A percentile compares a stretch with the other conserved stretches of the same genome.
Evolutionary conservation across 1,140 invertebrate species (phyloP).

Genomic region (Vanessa tameamea): DNA sequence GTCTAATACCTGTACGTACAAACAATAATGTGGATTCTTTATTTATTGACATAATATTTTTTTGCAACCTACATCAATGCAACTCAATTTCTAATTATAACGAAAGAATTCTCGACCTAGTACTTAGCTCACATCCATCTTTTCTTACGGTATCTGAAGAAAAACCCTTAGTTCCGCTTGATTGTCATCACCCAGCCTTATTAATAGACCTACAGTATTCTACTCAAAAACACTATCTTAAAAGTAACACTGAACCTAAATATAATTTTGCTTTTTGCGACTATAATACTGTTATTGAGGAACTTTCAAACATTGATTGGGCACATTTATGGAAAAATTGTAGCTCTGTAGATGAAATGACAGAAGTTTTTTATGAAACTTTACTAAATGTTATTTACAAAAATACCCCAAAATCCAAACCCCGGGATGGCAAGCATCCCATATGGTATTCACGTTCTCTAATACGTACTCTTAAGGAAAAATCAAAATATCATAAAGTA

Average conservation of each 20-base stretch:
- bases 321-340: background rate
- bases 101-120: conserved; percentile 3
- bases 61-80: conserved; percentile 10
- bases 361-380: background rate
- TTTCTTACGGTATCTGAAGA: conserved; percentile 4
- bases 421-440: background rate
- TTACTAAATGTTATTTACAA: background rate
- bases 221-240: background rate
- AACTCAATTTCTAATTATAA: conserved; percentile 5
- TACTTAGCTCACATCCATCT: background rate
- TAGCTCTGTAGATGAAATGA: background rate
- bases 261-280: background rate
- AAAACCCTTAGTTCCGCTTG: conserved; percentile 1
- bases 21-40: background rate
- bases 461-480: background rate
- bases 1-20: background rate
- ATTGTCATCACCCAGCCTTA: conserved; percentile 10
- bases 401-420: background rate
- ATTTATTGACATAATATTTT: conserved; percentile 6
- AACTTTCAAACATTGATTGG: background rate
- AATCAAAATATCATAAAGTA: background rate
- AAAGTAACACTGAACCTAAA: conserved; percentile 1
- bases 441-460: background rate
- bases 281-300: background rate
- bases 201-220: background rate